A percentile compares a stretch with the other conserved stretches of the same genome.
phyloP scores from a whole-genome alignment of 2,888 invertebrate species.

The Deroplatys truncata region DNA sequence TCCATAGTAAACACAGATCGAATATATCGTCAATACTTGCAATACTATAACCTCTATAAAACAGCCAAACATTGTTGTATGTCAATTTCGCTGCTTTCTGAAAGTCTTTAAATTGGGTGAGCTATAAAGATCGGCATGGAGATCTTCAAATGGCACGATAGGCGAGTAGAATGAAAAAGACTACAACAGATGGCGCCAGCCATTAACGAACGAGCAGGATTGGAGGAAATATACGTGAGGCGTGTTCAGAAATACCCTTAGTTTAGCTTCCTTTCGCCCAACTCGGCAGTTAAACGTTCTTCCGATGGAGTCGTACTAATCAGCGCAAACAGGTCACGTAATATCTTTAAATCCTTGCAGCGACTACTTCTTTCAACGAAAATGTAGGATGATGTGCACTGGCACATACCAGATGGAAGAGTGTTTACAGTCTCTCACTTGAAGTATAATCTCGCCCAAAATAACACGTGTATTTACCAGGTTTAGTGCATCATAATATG shows the following conservation, averaged over 20 bases:
- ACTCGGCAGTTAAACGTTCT: not conserved
- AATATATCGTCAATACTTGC: no score
- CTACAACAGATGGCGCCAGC: not conserved
- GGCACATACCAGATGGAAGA: no score
- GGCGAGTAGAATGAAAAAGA: not conserved
- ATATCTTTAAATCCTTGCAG: not conserved
- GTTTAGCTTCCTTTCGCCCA: not conserved
- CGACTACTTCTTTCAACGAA: not conserved
- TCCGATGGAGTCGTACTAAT: not conserved
- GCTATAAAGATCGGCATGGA: not conserved
- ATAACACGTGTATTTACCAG: no score
- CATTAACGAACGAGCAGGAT: not conserved
- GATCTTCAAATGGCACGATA: not conserved
- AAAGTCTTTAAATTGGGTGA: not conserved
- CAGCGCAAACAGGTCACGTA: not conserved
- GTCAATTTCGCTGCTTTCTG: not conserved
- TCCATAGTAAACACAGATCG: no score
- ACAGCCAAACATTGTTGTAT: no score
- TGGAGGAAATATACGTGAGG: not conserved
- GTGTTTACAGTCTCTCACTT: no score
- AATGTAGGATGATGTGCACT: no score
- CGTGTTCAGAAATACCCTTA: not conserved
- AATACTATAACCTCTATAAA: no score
- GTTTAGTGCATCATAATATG: no score
- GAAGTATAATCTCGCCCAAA: no score